These are phyloP conservation scores for Tenualosa ilisha DNA, from an alignment of 2,797 vertebrate species.

Conservation along the genomic window DNA sequence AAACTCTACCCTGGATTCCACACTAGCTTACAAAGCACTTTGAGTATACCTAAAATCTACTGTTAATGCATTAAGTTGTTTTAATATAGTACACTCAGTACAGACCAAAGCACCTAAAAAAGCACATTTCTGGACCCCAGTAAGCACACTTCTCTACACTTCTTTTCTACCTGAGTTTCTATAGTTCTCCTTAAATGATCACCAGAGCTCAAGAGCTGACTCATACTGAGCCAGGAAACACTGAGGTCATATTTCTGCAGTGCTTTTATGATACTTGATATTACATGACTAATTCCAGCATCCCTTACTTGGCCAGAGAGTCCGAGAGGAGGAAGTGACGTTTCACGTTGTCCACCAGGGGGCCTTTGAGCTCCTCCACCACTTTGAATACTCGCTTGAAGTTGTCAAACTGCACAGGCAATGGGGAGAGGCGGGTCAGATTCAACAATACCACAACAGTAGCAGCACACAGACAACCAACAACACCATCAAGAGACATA, in stretches of 20 bases:
- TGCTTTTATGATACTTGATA: background rate
- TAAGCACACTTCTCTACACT: no score
- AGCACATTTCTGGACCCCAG: no score
- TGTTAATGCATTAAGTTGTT: no score
- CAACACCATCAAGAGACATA: background rate
- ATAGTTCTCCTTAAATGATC: no score
- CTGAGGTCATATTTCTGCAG: background rate
- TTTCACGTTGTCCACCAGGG: constrained; percentile 76
- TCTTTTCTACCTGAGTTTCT: no score
- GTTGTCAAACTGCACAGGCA: constrained; percentile 70
- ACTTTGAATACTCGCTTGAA: constrained; percentile 79
- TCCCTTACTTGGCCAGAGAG: constrained; percentile 68
- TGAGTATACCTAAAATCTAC: no score
- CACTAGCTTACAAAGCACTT: no score
- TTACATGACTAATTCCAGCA: background rate
- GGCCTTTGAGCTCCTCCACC: constrained; percentile 76
- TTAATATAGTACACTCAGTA: no score
- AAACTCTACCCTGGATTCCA: no score
- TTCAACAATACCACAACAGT: background rate
- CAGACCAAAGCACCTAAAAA: no score
- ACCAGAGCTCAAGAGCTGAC: no score
- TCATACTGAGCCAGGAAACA: no score
- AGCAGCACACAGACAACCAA: background rate
- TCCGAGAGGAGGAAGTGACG: constrained; percentile 75
- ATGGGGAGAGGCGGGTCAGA: background rate